Evolutionary conservation across 2,888 invertebrate species (phyloP).

Genomic region (Masnerella sp.): DNA sequence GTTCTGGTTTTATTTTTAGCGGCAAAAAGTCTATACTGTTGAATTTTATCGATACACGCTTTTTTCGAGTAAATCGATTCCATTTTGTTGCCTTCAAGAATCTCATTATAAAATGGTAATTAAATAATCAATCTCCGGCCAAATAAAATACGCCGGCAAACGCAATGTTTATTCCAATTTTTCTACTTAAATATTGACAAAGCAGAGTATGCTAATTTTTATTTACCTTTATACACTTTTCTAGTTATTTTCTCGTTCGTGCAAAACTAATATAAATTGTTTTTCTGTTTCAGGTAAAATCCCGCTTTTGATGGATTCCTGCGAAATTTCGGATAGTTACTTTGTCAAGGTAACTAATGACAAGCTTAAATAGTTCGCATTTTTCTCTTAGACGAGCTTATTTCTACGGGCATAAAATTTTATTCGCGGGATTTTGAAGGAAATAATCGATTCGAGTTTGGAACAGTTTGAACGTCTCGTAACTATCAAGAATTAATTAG

Average conservation of each 20-base stretch:
- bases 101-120: too few relatives aligned
- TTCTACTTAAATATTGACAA: too few relatives aligned
- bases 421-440: background rate
- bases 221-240: too few relatives aligned
- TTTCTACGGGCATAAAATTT: background rate
- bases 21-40: conserved; percentile 14
- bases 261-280: too few relatives aligned
- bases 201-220: too few relatives aligned
- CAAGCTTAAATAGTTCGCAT: background rate
- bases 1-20: conserved; percentile 12
- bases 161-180: too few relatives aligned
- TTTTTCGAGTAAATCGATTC: too few relatives aligned
- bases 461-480: background rate
- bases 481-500: conserved; percentile 26
- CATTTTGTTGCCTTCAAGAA: too few relatives aligned
- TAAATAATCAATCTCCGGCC: too few relatives aligned
- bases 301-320: background rate
- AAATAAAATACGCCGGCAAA: too few relatives aligned
- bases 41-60: conserved; percentile 6
- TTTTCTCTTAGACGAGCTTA: background rate
- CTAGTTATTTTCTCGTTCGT: too few relatives aligned
- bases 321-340: too few relatives aligned
- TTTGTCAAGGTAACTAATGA: background rate
- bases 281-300: conserved; percentile 21
- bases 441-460: conserved; percentile 12